These are phyloP conservation scores for Autographa pulchrina DNA, from an alignment of 2,888 invertebrate species.

Conservation along the genomic window DNA sequence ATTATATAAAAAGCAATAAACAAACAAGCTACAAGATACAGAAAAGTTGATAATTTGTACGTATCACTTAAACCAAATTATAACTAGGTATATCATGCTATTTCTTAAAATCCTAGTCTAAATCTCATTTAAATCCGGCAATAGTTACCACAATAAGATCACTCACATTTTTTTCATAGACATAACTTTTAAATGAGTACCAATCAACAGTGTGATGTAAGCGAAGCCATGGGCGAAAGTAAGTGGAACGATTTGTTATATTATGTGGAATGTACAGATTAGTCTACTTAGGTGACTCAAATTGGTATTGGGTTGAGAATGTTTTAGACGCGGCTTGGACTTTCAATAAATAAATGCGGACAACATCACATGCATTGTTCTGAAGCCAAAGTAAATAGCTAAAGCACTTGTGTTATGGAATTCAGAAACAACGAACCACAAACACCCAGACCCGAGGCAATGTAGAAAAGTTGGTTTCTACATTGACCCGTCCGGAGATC, in stretches of 20 bases:
- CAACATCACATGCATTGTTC: too few species aligned
- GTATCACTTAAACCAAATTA: too few species aligned
- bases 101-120: too few species aligned
- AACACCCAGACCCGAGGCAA: too few species aligned
- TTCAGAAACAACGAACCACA: too few species aligned
- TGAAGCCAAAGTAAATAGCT: too few species aligned
- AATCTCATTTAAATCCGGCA: not conserved
- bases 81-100: too few species aligned
- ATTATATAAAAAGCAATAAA: too few species aligned
- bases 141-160: not conserved
- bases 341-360: not conserved
- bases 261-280: constrained; percentile 50
- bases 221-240: constrained; percentile 62
- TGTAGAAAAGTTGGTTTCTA: too few species aligned
- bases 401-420: too few species aligned
- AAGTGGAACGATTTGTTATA: constrained; percentile 62
- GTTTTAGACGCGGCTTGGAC: constrained; percentile 11
- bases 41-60: too few species aligned
- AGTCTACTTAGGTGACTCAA: constrained; percentile 10
- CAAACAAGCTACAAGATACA: too few species aligned
- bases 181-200: not conserved
- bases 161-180: not conserved
- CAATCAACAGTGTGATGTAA: constrained; percentile 39
- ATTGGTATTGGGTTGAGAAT: constrained; percentile 11
- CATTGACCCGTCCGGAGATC: not conserved